phyloP scores from a whole-genome alignment of 1,140 invertebrate genomes.

The Saccostrea echinata region DNA sequence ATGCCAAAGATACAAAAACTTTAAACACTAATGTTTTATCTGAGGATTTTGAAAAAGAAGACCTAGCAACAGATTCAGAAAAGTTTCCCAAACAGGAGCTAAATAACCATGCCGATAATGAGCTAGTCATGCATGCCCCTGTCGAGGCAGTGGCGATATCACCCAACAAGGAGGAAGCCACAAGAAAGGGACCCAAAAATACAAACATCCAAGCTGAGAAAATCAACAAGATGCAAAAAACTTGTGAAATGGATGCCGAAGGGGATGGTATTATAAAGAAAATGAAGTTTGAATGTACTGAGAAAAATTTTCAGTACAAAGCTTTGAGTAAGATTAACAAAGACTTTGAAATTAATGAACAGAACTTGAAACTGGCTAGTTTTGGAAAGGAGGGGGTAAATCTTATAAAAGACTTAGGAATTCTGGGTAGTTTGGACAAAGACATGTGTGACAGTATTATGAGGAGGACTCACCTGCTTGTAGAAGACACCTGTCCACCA shows the following conservation, averaged over 20 bases:
- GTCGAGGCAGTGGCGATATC: slow-evolving; percentile 11
- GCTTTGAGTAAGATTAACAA: slow-evolving; percentile 73
- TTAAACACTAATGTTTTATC: slow-evolving; percentile 85
- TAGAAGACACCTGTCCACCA: background rate
- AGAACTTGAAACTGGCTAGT: slow-evolving; percentile 20
- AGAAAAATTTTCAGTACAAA: slow-evolving; percentile 77
- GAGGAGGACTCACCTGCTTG: slow-evolving; percentile 43
- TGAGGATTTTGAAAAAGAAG: slow-evolving; percentile 82
- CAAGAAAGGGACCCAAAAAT: slow-evolving; percentile 64
- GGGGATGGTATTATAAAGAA: slow-evolving; percentile 66
- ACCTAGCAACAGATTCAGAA: slow-evolving; percentile 84
- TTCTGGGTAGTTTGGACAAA: slow-evolving; percentile 54
- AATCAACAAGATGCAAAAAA: slow-evolving; percentile 64
- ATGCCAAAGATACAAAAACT: slow-evolving; percentile 85
- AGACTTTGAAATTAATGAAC: slow-evolving; percentile 41
- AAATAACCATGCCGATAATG: slow-evolving; percentile 50
- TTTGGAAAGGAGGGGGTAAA: slow-evolving; percentile 33
- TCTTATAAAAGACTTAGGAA: slow-evolving; percentile 36
- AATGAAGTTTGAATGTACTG: slow-evolving; percentile 71
- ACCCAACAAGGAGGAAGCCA: slow-evolving; percentile 20
- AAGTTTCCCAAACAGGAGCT: slow-evolving; percentile 82
- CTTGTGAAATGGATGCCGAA: slow-evolving; percentile 41
- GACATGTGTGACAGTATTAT: slow-evolving; percentile 61
- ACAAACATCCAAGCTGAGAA: slow-evolving; percentile 68
- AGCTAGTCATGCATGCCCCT: slow-evolving; percentile 37